These are phyloP conservation scores for Actinia tenebrosa DNA, from an alignment of 64 coral and sea anemone species.

Conservation along the genomic window DNA sequence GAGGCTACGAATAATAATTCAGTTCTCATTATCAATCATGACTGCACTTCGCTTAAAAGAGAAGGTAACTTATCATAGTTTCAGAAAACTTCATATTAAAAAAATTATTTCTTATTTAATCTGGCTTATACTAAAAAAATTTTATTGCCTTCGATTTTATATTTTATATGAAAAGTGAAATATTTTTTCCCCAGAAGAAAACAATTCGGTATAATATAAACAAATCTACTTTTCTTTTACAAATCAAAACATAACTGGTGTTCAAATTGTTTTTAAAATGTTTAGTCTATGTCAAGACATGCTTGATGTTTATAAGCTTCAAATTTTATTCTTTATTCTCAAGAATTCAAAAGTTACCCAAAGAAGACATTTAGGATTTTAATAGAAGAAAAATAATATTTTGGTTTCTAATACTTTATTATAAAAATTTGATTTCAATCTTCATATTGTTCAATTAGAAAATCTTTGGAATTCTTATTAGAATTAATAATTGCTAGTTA, in stretches of 20 bases:
- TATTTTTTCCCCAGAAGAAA: background rate
- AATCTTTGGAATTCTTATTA: background rate
- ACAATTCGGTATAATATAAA: background rate
- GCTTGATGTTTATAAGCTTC: background rate
- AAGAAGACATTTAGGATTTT: background rate
- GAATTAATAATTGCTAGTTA: background rate
- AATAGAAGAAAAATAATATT: background rate
- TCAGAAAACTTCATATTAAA: background rate
- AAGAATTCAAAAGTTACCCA: too few species aligned
- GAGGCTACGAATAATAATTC: slow-evolving; percentile 38
- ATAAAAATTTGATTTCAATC: background rate
- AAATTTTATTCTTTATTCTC: too few species aligned
- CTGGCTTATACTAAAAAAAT: background rate
- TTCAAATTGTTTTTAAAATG: background rate
- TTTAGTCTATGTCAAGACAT: background rate
- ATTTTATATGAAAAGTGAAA: background rate
- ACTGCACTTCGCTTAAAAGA: background rate
- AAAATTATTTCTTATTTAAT: background rate
- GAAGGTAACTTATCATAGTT: background rate
- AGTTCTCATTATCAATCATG: background rate
- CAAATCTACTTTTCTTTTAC: background rate
- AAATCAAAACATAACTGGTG: slow-evolving; percentile 3
- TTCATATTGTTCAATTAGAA: background rate
- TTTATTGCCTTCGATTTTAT: background rate
- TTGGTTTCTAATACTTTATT: background rate